Evolutionary conservation across 1,140 invertebrate species (phyloP).

Genomic region (Drosophila watanabei): DNA sequence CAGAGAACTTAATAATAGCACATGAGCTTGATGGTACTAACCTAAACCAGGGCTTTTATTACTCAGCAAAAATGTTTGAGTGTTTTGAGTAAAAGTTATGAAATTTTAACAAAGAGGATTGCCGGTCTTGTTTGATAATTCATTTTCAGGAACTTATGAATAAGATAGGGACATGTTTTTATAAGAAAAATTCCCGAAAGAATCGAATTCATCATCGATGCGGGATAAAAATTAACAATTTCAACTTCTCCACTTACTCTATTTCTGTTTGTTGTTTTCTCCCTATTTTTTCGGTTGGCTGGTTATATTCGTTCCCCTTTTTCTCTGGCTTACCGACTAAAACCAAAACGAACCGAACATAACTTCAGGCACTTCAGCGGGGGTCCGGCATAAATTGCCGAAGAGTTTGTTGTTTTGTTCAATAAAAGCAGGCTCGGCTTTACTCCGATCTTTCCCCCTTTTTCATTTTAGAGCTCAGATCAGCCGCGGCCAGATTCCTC

Average conservation of each 20-base stretch:
- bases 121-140: not conserved
- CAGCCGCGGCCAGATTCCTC: constrained; percentile 40
- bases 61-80: constrained; percentile 7
- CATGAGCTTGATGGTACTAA: constrained; percentile 1
- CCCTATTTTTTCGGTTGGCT: constrained; percentile 29
- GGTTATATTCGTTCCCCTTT: constrained; percentile 32
- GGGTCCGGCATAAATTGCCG: constrained; percentile 37
- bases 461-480: constrained; percentile 22
- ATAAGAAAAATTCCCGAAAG: not conserved
- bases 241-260: constrained; percentile 4
- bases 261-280: constrained; percentile 20
- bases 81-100: constrained; percentile 8
- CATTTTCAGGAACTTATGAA: too few species aligned
- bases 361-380: constrained; percentile 55
- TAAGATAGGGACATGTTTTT: not conserved
- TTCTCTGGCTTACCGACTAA: constrained; percentile 7
- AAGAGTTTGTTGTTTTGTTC: constrained; percentile 23
- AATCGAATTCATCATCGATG: constrained; percentile 32
- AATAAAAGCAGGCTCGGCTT: constrained; percentile 17
- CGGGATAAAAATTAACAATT: constrained; percentile 51
- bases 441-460: constrained; percentile 7
- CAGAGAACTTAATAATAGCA: constrained; percentile 31
- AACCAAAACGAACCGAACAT: constrained; percentile 23
- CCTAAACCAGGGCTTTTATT: constrained; percentile 1
- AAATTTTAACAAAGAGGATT: not conserved